Evolutionary conservation across 1,140 invertebrate genomes (phyloP).

Genomic region (Cheumatopsyche charites): DNA sequence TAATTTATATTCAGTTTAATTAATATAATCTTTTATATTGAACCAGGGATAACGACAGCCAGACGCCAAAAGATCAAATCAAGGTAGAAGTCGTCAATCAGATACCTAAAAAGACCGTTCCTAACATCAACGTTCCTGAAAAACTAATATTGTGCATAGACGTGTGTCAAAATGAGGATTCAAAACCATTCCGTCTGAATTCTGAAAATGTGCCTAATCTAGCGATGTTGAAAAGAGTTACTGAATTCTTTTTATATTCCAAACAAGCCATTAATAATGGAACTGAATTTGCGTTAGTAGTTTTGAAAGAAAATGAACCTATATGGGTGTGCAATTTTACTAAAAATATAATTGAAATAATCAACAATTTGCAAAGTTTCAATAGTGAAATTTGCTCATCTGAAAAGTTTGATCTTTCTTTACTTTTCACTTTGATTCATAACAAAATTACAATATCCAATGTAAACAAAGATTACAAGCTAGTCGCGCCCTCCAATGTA

Average conservation of each 20-base stretch:
- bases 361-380: slow-evolving; percentile 64
- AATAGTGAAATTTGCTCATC: slow-evolving; percentile 59
- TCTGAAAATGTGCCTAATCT: slow-evolving; percentile 55
- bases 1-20: no score
- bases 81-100: slow-evolving; percentile 33
- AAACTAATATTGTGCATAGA: slow-evolving; percentile 72
- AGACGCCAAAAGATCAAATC: slow-evolving; percentile 31
- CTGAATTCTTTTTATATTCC: slow-evolving; percentile 70
- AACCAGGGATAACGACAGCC: slow-evolving; percentile 27
- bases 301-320: slow-evolving; percentile 62
- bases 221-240: slow-evolving; percentile 67
- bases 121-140: slow-evolving; percentile 66
- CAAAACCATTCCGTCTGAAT: slow-evolving; percentile 62
- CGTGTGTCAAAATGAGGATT: slow-evolving; percentile 66
- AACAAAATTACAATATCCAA: slow-evolving; percentile 60
- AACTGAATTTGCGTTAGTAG: slow-evolving; percentile 72
- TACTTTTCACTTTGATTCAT: slow-evolving; percentile 65
- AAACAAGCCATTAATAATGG: slow-evolving; percentile 68
- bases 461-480: slow-evolving; percentile 55
- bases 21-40: not conserved
- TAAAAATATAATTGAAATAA: slow-evolving; percentile 65
- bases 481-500: slow-evolving; percentile 64
- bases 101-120: slow-evolving; percentile 53
- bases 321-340: slow-evolving; percentile 70
- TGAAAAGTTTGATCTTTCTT: slow-evolving; percentile 64